These are phyloP conservation scores for Trachelipus rathkii DNA, from an alignment of 1,140 invertebrate genomes.

Conservation along the genomic window DNA sequence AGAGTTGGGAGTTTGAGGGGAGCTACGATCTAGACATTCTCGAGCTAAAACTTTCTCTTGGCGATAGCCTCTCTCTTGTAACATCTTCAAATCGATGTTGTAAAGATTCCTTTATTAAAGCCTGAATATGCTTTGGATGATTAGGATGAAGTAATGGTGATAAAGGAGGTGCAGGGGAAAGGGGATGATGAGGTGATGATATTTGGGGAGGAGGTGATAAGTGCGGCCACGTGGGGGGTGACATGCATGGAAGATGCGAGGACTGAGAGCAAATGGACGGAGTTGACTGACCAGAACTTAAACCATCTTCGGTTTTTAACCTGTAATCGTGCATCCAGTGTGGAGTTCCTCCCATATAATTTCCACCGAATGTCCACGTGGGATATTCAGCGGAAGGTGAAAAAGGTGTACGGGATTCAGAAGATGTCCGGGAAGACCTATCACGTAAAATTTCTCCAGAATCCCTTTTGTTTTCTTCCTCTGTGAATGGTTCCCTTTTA, in stretches of 20 bases:
- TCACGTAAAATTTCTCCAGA: not conserved
- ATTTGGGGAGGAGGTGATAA: conserved; percentile 19
- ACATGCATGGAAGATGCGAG: conserved; percentile 41
- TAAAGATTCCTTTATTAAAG: conserved; percentile 28
- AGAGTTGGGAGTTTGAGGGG: conserved; percentile 12
- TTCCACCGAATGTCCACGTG: conserved; percentile 6
- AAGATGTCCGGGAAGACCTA: not conserved
- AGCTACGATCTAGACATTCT: conserved; percentile 21
- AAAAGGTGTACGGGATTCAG: conserved; percentile 23
- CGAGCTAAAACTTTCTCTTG: conserved; percentile 24
- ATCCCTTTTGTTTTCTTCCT: not conserved
- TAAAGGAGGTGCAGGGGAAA: conserved; percentile 12
- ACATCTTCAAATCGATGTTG: conserved; percentile 24
- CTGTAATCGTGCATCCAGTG: conserved; percentile 43
- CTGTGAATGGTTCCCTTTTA: conserved; percentile 49
- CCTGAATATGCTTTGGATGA: conserved; percentile 16
- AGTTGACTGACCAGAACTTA: conserved; percentile 44
- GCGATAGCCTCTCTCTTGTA: conserved; percentile 21
- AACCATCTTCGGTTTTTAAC: conserved; percentile 42
- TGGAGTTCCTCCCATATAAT: conserved; percentile 16
- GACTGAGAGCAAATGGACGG: conserved; percentile 44
- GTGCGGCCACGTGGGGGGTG: conserved; percentile 31
- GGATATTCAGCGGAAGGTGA: conserved; percentile 26
- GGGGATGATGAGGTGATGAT: conserved; percentile 24
- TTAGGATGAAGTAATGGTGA: not conserved